Evolutionary conservation across 1,140 invertebrate species (phyloP), one percentile per base, ranked within the genome.

Genomic region (Babylonia areolata): DNA sequence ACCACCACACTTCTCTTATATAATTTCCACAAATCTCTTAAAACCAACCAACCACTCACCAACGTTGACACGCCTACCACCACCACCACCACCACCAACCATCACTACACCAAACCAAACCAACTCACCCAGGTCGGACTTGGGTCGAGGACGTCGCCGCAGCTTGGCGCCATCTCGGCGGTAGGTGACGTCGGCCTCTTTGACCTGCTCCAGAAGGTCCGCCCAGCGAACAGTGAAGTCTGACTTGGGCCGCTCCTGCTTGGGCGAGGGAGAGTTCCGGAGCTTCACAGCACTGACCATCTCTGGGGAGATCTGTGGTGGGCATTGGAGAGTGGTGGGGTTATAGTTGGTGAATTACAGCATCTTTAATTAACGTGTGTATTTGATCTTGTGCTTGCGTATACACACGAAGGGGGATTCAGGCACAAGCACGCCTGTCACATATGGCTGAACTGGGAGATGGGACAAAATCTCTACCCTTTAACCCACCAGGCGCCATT

Each of bases 171-270:
- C 77, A 20, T 86, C 78, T 20, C 85, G 58, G 5, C 87, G 85
- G 75, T 88, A 86, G 20, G 81, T 87, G 51, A 85, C 86, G 23
- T 84, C 69, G 2, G 87, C 46, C 12, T 88, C 90, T n/a, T 87
- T 86, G 54, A 89, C 87, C 28, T 87, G 84, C 84, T 90, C 90
- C 85, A 89, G 85, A 1, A 91, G 89, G 75, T 93, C 91, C 0
- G 92, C 92, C 91, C 91, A 93, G 54, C 91, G 86, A 9, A 93
- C 92, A 20, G 90, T 89, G 73, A 90, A 89, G 87, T 93, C 92
- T 28, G 92, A 93, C 77, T 91, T 93, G 20, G 91, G 91, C 33
- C 92, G 81, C 58, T 93, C 92, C 6, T 86, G 87, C 58, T 87
- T 86, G 20, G 92, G 91, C 0, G 91, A 91, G 0, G 91, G 89